phyloP scores from a whole-genome alignment of 1,140 invertebrate genomes.

The Eueides isabella region DNA sequence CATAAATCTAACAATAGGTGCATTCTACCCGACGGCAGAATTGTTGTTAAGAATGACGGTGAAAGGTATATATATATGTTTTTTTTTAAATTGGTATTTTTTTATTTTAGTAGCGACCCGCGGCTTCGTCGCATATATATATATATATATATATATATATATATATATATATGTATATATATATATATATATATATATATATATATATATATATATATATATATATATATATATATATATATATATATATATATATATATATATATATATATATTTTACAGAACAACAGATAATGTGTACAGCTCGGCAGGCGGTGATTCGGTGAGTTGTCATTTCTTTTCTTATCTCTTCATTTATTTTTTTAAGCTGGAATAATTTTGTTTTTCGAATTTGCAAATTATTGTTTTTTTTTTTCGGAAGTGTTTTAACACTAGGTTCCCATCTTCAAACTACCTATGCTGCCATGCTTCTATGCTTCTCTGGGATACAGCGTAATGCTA shows the following conservation, averaged over 20 bases:
- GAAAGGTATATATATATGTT: constrained; percentile 45
- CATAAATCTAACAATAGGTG: constrained; percentile 41
- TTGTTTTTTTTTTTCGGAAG: no score
- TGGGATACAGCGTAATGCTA: no score
- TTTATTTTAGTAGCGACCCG: no score
- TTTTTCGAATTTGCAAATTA: no score
- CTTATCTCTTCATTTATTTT: no score
- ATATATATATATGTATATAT: background rate
- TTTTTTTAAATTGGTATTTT: no score
- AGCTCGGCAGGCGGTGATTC: constrained; percentile 52
- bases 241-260: constrained; percentile 8
- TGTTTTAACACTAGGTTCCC: no score
- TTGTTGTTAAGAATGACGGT: constrained; percentile 50
- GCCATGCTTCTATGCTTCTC: no score
- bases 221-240: background rate
- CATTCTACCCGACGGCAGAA: constrained; percentile 56
- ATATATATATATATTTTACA: constrained; percentile 27
- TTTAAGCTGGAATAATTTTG: no score
- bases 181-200: constrained; percentile 10
- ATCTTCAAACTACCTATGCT: no score
- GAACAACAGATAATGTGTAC: constrained; percentile 39
- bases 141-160: constrained; percentile 10
- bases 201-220: constrained; percentile 5
- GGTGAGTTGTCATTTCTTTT: constrained; percentile 43
- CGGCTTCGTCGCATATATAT: no score